phyloP scores from a whole-genome alignment of 2,797 vertebrate species.

The Phrynocephalus forsythii region DNA sequence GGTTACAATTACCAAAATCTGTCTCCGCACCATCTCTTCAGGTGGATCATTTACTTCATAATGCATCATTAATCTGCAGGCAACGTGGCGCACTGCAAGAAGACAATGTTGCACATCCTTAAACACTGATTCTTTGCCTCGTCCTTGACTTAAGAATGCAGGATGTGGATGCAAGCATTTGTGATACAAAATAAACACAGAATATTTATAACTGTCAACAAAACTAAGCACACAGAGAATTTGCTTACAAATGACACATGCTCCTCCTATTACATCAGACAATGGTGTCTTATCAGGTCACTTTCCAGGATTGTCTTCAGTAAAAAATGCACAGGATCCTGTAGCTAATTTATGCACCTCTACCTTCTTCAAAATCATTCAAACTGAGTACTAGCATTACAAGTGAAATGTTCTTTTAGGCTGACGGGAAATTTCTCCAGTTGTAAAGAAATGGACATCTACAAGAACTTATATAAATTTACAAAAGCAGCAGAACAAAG shows the following conservation, averaged over 20 bases:
- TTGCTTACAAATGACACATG: not conserved
- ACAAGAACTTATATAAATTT: rapidly evolving
- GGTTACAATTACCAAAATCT: conserved; percentile 85
- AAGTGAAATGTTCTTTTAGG: not conserved
- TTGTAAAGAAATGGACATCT: conserved; percentile 1
- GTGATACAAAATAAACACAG: not conserved
- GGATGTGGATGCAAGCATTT: not conserved
- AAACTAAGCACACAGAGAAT: not conserved
- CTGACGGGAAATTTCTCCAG: not conserved
- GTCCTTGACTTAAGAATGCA: not conserved
- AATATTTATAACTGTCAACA: not conserved
- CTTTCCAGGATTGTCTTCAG: not conserved
- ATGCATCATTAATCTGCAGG: conserved; percentile 84
- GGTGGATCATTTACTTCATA: conserved; percentile 79
- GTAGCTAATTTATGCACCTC: not conserved
- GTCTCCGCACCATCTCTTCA: conserved; percentile 84
- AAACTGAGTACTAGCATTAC: not conserved
- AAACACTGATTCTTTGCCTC: conserved; percentile 29
- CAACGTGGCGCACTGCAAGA: conserved; percentile 86
- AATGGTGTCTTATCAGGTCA: not conserved
- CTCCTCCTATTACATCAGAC: not conserved
- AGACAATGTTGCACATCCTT: conserved; percentile 42
- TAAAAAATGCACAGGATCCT: not conserved
- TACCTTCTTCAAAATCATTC: not conserved
- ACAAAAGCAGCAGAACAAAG: not conserved